Conservation (phyloP, 2,888 invertebrate genomes). For the Taphrorychus bicolor region DNA sequence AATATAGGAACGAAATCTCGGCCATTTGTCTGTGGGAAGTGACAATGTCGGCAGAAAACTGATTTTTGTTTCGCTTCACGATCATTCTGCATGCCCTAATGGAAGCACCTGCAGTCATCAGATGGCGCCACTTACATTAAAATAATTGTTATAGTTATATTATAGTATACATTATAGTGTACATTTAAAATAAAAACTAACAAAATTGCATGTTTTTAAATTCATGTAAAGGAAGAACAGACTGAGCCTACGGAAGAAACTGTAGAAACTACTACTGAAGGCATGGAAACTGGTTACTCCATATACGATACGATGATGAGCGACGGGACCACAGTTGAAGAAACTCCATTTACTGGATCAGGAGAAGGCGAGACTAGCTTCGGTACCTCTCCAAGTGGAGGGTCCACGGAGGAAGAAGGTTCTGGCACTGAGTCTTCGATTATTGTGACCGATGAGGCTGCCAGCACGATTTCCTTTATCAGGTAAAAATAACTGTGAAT, state of each 20-base stretch:
- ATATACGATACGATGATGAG: conserved; percentile 64
- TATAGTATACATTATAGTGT: too few relatives aligned
- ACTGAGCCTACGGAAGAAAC: conserved; percentile 2
- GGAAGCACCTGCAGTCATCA: too few relatives aligned
- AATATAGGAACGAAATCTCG: too few relatives aligned
- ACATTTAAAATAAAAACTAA: neutral
- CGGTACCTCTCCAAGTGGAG: conserved; percentile 1
- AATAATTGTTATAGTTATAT: too few relatives aligned
- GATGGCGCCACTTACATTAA: too few relatives aligned
- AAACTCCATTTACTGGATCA: conserved; percentile 46
- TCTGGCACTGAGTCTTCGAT: conserved; percentile 42
- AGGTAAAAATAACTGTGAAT: neutral
- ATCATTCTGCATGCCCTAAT: too few relatives aligned
- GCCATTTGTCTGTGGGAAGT: too few relatives aligned
- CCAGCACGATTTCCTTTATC: neutral
- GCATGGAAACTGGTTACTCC: conserved; percentile 54
- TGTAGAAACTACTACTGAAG: conserved; percentile 15
- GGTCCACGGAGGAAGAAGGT: conserved; percentile 33
- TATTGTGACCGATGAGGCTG: conserved; percentile 36
- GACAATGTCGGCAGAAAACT: too few relatives aligned
- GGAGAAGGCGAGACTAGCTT: conserved; percentile 46
- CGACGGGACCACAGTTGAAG: conserved; percentile 57
- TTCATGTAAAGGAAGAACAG: conserved; percentile 5
- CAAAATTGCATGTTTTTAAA: too few relatives aligned
- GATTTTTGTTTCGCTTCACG: too few relatives aligned